Evolutionary conservation across 2,113 vertebrate genomes (phyloP), one percentile per base, ranked within the genome.

Genomic region (Hippocampus barbouri): DNA sequence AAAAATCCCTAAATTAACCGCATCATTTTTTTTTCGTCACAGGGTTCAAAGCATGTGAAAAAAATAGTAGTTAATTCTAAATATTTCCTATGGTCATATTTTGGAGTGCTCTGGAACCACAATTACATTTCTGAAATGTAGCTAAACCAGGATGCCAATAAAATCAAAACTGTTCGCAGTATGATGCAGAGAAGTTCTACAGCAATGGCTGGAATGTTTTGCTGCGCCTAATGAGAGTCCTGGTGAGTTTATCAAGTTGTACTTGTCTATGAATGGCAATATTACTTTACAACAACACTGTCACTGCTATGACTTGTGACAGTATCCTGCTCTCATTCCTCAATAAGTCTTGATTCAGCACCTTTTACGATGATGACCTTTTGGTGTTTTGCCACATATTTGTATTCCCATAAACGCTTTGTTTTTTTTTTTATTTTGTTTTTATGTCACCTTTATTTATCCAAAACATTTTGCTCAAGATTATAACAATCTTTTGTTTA

Each of bases 331-430:
- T 34, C 30, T 34, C 30, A 34, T 34, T 68, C 16, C 8, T 59
- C 15, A 30, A 54, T 7, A 7, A 8, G 11, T 43, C n/a, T 38
- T 43, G 2, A 45, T 45, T 45, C n/a, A 73, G 16, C 8, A 59
- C 2, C 59, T 61, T 72, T 78, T 60, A 75, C 5, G 72, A 8
- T 27, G 72, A 57, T 27, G 72, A 57, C 30, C 66, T 5, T 78
- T 63, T 80, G 62, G n/a, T 76, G 69, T 66, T 73, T 63, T 72
- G 30, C 34, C 40, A 11, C 5, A 63, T 45, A 78, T 86, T 87
- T 83, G 40, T 70, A 75, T 88, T 59, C 23, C 49, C 9, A 5
- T 25, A 40, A 5, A 7, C 20, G 41, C 12, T 1, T 38, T n/a
- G n/a, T n/a, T 12, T 51, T 9, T 54, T 57, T 4, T 34, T 34